Evolutionary conservation across 30 jellyfish, hydroid and myxozoan genomes (phyloP), one percentile per base, ranked within the genome.

Genomic region (Aurelia coerulea): DNA sequence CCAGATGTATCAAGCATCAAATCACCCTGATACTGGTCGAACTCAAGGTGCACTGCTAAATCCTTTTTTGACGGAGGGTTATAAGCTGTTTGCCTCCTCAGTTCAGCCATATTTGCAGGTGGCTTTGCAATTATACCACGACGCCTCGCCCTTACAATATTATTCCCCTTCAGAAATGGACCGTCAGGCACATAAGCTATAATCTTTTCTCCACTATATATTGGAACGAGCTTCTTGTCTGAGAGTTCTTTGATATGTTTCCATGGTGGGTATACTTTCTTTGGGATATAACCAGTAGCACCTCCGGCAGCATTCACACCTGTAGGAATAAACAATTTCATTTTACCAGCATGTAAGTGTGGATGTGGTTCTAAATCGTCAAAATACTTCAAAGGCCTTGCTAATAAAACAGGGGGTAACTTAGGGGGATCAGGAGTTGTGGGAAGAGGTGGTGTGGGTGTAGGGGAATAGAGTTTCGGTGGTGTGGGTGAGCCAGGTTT

Each of bases 321-420:
- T 56, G 86, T 71, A 14, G 99, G 99, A 19, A 94, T 81, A 62
- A 94, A 60, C 54, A 94, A 37, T 53, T 86, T 95, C 62, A 96
- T 91, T 66, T 85, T 84, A 54, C 99, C 99, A 29, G 99, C 99
- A 75, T 94, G 93, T 49, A 94, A 68, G 41, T 94, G 97, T n/a
- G 97, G 97, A 32, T 67, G 74, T n/a, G 65, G 62, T 16, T 78
- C 83, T 17, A 72, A 85, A 70, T 77, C 87, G 37, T 84, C 95
- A 35, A 31, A 78, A 85, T 94, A 94, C 54, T 81, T 85, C 78
- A 94, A 76, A 16, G 99, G 99, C 66, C 99, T 74, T 19, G 97
- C 99, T 58, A 94, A 60, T 41, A 92, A 81, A 31, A 91, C 42
- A 49, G 91, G 88, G 17, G 92, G 90, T 19, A 90, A 68, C 12